Percentiles rank a stretch among this genome's conserved stretches.
Evolutionary conservation across 2,888 invertebrate genomes (phyloP).

Genomic region (Agriopis aurantiaria): DNA sequence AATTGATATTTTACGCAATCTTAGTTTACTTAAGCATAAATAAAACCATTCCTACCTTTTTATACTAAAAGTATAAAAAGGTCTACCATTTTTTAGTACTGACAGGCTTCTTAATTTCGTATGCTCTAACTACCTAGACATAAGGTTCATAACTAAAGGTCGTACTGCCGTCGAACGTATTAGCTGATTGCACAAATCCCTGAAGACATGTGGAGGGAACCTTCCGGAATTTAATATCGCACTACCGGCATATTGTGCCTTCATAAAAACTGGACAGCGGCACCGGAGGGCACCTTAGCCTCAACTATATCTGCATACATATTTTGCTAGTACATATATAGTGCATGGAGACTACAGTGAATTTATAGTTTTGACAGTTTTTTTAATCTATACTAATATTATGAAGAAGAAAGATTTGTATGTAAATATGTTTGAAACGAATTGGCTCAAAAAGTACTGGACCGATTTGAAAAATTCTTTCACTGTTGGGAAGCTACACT

Average conservation of each 20-base stretch:
- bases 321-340: not conserved
- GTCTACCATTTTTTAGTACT: not conserved
- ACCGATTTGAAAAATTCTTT: too few species aligned
- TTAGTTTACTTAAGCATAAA: too few species aligned
- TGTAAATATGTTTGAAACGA: too few species aligned
- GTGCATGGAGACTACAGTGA: too few species aligned
- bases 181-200: slow-evolving; percentile 34
- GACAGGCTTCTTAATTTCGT: not conserved
- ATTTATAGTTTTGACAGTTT: too few species aligned
- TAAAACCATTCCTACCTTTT: too few species aligned
- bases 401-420: too few species aligned
- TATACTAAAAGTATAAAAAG: too few species aligned
- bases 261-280: slow-evolving; percentile 29
- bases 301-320: not conserved
- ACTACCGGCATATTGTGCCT: slow-evolving; percentile 14
- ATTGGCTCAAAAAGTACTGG: too few species aligned
- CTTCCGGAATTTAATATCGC: slow-evolving; percentile 31
- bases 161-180: slow-evolving; percentile 1
- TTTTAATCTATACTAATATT: too few species aligned
- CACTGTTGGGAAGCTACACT: too few species aligned
- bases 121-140: not conserved
- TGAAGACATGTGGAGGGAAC: slow-evolving; percentile 21
- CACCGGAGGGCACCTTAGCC: not conserved
- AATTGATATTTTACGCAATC: too few species aligned
- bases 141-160: not conserved